Percentiles rank a stretch among this genome's conserved stretches.
Conservation (phyloP, 2,888 invertebrate genomes). For the Tyria jacobaeae region DNA sequence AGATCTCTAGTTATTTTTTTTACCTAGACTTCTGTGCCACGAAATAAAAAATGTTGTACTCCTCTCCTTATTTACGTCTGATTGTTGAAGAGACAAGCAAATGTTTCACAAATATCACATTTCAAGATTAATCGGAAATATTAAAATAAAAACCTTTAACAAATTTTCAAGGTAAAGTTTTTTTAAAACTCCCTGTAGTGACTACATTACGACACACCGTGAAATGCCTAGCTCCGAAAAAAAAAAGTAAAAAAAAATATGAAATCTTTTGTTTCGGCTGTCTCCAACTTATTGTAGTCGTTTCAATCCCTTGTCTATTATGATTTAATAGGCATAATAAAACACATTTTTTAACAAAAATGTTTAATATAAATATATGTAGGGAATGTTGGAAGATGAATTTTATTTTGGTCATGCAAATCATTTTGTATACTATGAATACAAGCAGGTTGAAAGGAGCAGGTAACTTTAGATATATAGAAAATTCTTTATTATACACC, state of each 20-base stretch:
- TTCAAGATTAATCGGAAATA: conserved; percentile 13
- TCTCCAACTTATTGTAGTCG: conserved; percentile 51
- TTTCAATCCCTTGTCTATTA: conserved; percentile 65
- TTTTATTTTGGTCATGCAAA: not conserved
- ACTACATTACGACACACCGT: conserved; percentile 52
- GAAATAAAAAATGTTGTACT: too few relatives aligned
- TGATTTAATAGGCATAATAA: conserved; percentile 56
- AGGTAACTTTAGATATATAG: not conserved
- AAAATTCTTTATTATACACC: too few relatives aligned
- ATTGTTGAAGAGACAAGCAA: not conserved
- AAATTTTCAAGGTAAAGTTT: conserved; percentile 56
- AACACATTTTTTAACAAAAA: not conserved
- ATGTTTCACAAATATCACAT: conserved; percentile 7
- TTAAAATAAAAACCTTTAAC: conserved; percentile 55
- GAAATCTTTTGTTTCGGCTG: conserved; percentile 61
- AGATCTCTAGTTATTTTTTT: too few relatives aligned
- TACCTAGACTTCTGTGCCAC: too few relatives aligned
- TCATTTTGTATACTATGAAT: not conserved
- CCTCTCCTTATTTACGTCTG: too few relatives aligned
- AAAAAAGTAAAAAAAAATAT: conserved; percentile 50
- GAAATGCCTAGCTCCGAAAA: conserved; percentile 56
- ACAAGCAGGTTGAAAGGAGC: not conserved
- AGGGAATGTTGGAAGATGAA: not conserved
- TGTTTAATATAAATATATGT: not conserved
- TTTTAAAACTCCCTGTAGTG: conserved; percentile 70